Percentiles rank a stretch among this genome's conserved stretches.
Conservation (phyloP, 2,888 invertebrate genomes). For the Trypoxylon attenuatum region DNA sequence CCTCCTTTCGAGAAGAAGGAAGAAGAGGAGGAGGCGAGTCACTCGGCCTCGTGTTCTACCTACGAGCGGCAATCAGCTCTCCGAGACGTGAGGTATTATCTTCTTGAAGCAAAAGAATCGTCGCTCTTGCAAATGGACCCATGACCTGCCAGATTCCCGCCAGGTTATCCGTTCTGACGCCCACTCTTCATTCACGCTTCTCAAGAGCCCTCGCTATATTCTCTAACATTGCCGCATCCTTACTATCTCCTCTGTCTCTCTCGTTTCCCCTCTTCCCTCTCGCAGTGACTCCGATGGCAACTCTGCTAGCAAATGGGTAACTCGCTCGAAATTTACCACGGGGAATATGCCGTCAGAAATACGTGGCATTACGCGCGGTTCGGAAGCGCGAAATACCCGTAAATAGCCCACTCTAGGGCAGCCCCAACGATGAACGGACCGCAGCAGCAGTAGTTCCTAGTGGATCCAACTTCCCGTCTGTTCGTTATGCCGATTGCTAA, state of each 20-base stretch:
- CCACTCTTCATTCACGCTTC: background rate
- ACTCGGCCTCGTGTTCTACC: constrained; percentile 1
- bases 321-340: background rate
- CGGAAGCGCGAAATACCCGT: constrained; percentile 33
- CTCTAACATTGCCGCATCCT: too few relatives aligned
- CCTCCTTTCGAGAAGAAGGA: too few relatives aligned
- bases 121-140: constrained; percentile 14
- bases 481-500: constrained; percentile 29
- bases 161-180: background rate
- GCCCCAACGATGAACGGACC: constrained; percentile 8
- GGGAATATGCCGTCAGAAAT: constrained; percentile 4
- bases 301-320: constrained; percentile 7
- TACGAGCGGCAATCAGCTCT: constrained; percentile 32
- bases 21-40: too few relatives aligned
- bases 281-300: background rate
- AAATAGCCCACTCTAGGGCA: constrained; percentile 28
- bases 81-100: constrained; percentile 44
- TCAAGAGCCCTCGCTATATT: background rate
- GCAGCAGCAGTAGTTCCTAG: background rate
- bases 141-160: constrained; percentile 15
- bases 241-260: background rate
- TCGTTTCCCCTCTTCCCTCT: background rate
- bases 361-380: too few relatives aligned
- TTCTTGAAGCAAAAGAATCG: constrained; percentile 41
- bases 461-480: background rate